Percentiles rank a stretch among this genome's conserved stretches.
Evolutionary conservation across 1,140 invertebrate species (phyloP).

Genomic region (Centruroides vittatus): DNA sequence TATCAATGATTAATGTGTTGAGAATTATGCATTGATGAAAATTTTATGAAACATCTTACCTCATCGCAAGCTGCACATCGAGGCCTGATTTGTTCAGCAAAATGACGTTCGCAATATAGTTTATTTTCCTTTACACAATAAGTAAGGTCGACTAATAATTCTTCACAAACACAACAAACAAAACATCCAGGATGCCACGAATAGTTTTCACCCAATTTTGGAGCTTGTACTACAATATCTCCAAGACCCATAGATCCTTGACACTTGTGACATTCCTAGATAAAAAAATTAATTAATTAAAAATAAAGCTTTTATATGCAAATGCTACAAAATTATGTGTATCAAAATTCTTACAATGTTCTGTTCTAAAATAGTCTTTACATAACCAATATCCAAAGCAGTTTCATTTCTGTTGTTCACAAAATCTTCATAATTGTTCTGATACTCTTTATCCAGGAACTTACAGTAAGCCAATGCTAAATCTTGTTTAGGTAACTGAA

Average conservation of each 20-base stretch:
- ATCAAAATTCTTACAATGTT: constrained; percentile 26
- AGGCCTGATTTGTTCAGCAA: constrained; percentile 81
- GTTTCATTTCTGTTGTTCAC: constrained; percentile 83
- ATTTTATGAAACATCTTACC: constrained; percentile 41
- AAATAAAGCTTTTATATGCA: background rate
- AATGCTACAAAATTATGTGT: too few relatives aligned
- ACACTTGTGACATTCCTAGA: constrained; percentile 48
- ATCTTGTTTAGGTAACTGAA: constrained; percentile 89
- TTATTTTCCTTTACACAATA: constrained; percentile 76
- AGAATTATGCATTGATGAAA: constrained; percentile 15
- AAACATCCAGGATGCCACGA: constrained; percentile 82
- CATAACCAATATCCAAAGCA: constrained; percentile 80
- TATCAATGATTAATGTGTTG: background rate
- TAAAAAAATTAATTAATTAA: background rate
- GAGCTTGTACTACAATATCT: constrained; percentile 51
- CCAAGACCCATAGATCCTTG: constrained; percentile 42
- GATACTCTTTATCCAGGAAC: constrained; percentile 57
- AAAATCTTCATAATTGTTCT: constrained; percentile 71
- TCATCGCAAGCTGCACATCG: constrained; percentile 87
- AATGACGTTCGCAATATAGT: constrained; percentile 84
- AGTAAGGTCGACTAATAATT: constrained; percentile 78
- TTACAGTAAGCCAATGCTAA: constrained; percentile 74
- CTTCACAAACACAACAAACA: constrained; percentile 62
- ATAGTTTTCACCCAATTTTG: constrained; percentile 46
- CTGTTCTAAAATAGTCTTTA: constrained; percentile 37